Percentiles rank a stretch among this genome's conserved stretches.
Conservation (phyloP, 2,888 invertebrate species). For the Polylopha cassiicola region DNA sequence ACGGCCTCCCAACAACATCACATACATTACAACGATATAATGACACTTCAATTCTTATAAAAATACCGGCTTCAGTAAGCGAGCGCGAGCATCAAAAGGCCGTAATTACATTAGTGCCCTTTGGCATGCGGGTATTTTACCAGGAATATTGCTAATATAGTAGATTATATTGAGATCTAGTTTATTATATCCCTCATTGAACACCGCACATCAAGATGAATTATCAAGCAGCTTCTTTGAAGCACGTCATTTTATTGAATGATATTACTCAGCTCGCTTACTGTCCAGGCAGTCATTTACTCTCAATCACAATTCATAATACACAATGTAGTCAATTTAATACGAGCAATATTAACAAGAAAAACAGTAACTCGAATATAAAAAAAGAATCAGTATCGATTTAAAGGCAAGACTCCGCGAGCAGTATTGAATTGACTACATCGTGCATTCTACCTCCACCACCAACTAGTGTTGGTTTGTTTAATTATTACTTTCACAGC, state of each 20-base stretch:
- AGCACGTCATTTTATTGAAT: too few relatives aligned
- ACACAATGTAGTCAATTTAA: slow-evolving; percentile 29
- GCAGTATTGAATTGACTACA: slow-evolving; percentile 40
- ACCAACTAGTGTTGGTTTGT: slow-evolving; percentile 67
- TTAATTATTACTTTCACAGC: slow-evolving; percentile 67
- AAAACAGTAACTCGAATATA: slow-evolving; percentile 3
- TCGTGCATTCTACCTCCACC: slow-evolving; percentile 40
- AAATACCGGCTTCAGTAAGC: slow-evolving; percentile 30
- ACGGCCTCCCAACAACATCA: slow-evolving; percentile 48
- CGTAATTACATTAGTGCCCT: too few relatives aligned
- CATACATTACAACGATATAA: slow-evolving; percentile 35
- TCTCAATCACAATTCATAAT: slow-evolving; percentile 23
- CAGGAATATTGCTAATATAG: too few relatives aligned
- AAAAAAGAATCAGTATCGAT: neutral
- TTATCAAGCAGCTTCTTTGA: slow-evolving; percentile 1
- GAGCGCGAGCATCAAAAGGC: too few relatives aligned
- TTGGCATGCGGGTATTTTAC: too few relatives aligned
- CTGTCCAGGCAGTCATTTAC: slow-evolving; percentile 4
- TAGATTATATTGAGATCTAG: too few relatives aligned
- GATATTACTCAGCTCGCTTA: slow-evolving; percentile 5
- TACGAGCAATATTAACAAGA: slow-evolving; percentile 1
- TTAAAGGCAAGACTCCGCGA: slow-evolving; percentile 20
- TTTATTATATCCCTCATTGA: too few relatives aligned
- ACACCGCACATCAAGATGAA: too few relatives aligned
- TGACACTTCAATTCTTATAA: slow-evolving; percentile 49